A percentile compares a stretch with the other conserved stretches of the same genome.
phyloP scores from a whole-genome alignment of 2,888 invertebrate species.

The Pharmacophagus antenor region DNA sequence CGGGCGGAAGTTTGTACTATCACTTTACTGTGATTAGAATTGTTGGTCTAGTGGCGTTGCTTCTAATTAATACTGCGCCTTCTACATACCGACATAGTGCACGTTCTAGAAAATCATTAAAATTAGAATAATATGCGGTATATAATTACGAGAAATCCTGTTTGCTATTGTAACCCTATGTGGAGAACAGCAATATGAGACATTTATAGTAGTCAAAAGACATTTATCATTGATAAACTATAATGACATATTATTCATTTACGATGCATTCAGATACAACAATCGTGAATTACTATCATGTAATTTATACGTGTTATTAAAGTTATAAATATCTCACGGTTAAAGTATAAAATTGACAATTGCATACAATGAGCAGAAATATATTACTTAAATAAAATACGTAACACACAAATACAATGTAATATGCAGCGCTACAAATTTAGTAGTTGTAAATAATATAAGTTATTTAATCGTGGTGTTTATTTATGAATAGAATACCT shows the following conservation, averaged over 20 bases:
- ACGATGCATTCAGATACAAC: constrained; percentile 18
- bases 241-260: constrained; percentile 3
- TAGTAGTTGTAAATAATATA: no score
- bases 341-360: constrained; percentile 35
- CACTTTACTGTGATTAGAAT: neutral
- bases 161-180: neutral
- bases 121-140: neutral
- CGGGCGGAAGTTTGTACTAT: neutral
- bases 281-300: constrained; percentile 25
- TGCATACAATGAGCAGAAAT: constrained; percentile 36
- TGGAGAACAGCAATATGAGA: neutral
- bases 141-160: neutral
- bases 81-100: neutral
- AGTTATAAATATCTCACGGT: constrained; percentile 35
- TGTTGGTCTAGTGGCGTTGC: neutral
- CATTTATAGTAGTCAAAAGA: neutral
- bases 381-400: constrained; percentile 17
- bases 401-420: neutral
- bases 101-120: neutral
- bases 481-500: no score
- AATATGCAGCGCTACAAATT: no score
- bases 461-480: no score
- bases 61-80: neutral
- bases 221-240: neutral
- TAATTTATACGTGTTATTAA: constrained; percentile 29